A percentile compares a stretch with the other conserved stretches of the same genome.
Conservation (phyloP, 1,140 invertebrate genomes). For the Trinorchestia longiramus region DNA sequence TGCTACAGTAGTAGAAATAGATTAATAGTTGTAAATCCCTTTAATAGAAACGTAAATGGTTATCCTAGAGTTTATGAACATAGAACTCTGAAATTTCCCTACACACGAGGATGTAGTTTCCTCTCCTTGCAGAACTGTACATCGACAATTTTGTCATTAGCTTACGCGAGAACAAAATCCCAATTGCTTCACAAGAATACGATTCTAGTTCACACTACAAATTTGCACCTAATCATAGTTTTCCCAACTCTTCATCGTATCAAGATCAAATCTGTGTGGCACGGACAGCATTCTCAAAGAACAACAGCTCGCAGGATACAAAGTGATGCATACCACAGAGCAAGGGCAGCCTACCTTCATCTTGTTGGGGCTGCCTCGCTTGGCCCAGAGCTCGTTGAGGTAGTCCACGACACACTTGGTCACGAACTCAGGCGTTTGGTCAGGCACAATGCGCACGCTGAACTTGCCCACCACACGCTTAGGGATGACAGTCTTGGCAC, state of each 20-base stretch:
- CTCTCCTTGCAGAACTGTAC: background rate
- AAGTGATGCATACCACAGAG: background rate
- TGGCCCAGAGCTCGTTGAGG: constrained; percentile 77
- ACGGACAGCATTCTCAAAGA: background rate
- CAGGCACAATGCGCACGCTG: constrained; percentile 92
- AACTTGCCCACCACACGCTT: constrained; percentile 94
- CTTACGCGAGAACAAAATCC: background rate
- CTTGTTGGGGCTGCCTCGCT: constrained; percentile 86
- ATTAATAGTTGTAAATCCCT: too few species aligned
- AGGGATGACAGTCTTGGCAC: constrained; percentile 96
- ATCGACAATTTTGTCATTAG: background rate
- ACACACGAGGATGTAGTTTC: background rate
- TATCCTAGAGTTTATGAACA: background rate
- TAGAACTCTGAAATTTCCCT: background rate
- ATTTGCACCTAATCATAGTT: background rate
- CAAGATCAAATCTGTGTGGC: background rate
- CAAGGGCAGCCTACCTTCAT: constrained; percentile 77
- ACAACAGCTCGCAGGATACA: background rate
- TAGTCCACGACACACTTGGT: constrained; percentile 81
- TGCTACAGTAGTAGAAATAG: too few species aligned
- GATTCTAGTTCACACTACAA: background rate
- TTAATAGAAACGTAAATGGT: background rate
- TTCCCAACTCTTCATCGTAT: background rate
- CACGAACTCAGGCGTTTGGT: constrained; percentile 86
- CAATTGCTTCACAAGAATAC: background rate